Evolutionary conservation across 2,113 vertebrate genomes (phyloP), one percentile per base, ranked within the genome.

Genomic region (Dinomys branickii): DNA sequence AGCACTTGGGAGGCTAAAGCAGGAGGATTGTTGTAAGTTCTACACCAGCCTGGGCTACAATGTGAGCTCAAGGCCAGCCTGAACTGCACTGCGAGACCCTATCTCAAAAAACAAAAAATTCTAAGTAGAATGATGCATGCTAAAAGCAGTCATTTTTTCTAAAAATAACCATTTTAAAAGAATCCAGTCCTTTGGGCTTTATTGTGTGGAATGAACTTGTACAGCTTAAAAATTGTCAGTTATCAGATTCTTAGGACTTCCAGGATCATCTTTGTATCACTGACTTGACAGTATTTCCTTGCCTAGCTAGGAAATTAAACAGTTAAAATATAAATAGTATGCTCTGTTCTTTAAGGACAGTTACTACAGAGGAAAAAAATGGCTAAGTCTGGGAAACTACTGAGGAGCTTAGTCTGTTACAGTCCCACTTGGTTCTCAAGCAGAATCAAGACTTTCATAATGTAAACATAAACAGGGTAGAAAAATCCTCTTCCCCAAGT

Each of bases 361-460:
- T 44, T 28, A 65, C 26, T 52, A 50, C 33, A 84, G 24, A 56
- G 14, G 2, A 82, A 13, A 44, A 78, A 94, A 95, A 77, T 12
- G 30, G 38, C 38, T 44, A 44, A 26, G 28, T 50, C 19, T 65
- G 47, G n/a, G 35, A 71, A 88, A 75, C 12, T 3, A 50, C 38
- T 44, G 17, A 85, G 47, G 19, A 85, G 26, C 0, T 20, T 41
- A 10, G 58, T 63, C 41, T 89, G 33, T 83, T 44, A 59, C 12
- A 41, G 11, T 58, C 33, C 28, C 28, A 47, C 50, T 33, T 17
- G 5, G 58, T 54, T 86, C 59, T 82, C 89, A n/a, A 94, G 50
- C 80, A 91, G 54, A 93, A 63, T 56, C 47, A 90, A 77, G 22
- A 96, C 77, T 81, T 82, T 9, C 75, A 81, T 8, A 59, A 69